phyloP scores from a whole-genome alignment of 2,113 vertebrate species.

The Gorsachius goisagi region DNA sequence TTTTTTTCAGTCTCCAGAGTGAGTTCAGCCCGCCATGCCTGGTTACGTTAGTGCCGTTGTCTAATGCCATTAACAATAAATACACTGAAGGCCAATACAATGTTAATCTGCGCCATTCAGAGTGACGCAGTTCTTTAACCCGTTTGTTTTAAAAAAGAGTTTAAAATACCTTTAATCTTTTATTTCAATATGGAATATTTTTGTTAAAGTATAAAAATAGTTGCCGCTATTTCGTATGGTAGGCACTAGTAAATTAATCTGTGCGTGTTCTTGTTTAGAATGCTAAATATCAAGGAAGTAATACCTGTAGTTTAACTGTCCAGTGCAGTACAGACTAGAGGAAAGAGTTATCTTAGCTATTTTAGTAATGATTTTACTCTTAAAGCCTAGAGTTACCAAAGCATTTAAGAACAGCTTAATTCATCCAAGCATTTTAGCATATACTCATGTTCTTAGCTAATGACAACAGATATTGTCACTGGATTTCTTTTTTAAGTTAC shows the following conservation, averaged over 20 bases:
- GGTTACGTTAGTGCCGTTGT: background rate
- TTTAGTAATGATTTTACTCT: background rate
- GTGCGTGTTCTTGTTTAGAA: background rate
- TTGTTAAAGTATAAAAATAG: background rate
- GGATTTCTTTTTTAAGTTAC: background rate
- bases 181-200: background rate
- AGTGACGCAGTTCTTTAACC: background rate
- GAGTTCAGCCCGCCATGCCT: background rate
- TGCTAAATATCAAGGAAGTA: background rate
- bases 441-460: background rate
- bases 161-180: background rate
- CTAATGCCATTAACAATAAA: background rate
- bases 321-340: background rate
- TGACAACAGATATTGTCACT: background rate
- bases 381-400: background rate
- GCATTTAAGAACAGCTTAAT: background rate
- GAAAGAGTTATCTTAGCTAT: background rate
- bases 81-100: background rate
- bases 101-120: fast-evolving
- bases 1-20: background rate
- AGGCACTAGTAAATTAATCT: background rate
- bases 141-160: background rate
- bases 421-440: background rate
- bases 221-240: background rate
- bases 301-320: background rate